Evolutionary conservation across 2,113 vertebrate species (phyloP).

Genomic region (Hymenochirus boettgeri): DNA sequence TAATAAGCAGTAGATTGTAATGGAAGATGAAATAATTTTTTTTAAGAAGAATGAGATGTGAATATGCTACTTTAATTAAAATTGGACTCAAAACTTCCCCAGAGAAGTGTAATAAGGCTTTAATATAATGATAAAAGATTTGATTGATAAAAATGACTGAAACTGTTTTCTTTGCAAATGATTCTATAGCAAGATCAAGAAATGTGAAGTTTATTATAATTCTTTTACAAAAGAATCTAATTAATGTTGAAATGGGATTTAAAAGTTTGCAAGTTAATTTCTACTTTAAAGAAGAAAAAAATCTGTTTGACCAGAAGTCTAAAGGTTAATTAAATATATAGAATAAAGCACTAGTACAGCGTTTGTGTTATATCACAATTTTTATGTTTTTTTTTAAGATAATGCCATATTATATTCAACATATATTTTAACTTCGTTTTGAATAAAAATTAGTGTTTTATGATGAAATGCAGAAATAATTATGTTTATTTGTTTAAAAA

Average conservation of each 20-base stretch:
- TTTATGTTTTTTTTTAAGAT: too few species aligned
- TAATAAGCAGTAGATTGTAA: conserved; percentile 31
- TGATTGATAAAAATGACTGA: conserved; percentile 41
- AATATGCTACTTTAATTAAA: conserved; percentile 40
- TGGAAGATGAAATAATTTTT: conserved; percentile 25
- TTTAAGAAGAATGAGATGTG: conserved; percentile 24
- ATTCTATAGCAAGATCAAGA: conserved; percentile 36
- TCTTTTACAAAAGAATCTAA: conserved; percentile 36
- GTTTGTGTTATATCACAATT: conserved; percentile 19
- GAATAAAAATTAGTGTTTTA: too few species aligned
- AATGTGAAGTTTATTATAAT: conserved; percentile 39
- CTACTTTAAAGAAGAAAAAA: conserved; percentile 31
- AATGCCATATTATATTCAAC: too few species aligned
- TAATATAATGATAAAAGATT: conserved; percentile 41
- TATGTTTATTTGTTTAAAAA: too few species aligned
- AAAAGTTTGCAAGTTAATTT: conserved; percentile 41
- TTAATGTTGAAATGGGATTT: conserved; percentile 37
- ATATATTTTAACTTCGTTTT: too few species aligned
- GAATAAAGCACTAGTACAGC: conserved; percentile 18
- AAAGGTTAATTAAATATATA: conserved; percentile 36
- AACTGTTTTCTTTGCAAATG: conserved; percentile 33
- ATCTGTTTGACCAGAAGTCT: conserved; percentile 39
- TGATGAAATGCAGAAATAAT: too few species aligned
- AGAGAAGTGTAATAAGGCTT: conserved; percentile 41
- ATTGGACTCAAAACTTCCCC: conserved; percentile 34